These are phyloP conservation scores for Diorhabda sublineata DNA, from an alignment of 1,140 invertebrate genomes.

Conservation along the genomic window DNA sequence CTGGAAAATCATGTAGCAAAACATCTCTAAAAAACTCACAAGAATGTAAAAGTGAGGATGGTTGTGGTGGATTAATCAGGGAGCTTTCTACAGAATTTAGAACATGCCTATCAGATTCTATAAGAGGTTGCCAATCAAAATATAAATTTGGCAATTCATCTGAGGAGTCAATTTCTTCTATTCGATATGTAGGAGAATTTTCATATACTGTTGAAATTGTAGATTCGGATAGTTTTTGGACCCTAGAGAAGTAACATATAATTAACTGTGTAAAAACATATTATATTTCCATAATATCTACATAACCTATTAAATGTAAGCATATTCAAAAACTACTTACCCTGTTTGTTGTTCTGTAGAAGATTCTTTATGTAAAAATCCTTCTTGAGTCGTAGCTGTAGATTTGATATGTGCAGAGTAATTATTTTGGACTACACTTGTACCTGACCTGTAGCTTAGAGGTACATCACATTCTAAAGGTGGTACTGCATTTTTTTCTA, in stretches of 20 bases:
- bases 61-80: constrained; percentile 34
- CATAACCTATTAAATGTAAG: too few relatives aligned
- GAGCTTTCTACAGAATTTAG: constrained; percentile 42
- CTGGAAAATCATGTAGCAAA: constrained; percentile 63
- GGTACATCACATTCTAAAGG: constrained; percentile 36
- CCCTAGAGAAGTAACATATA: background rate
- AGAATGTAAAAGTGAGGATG: constrained; percentile 36
- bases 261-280: background rate
- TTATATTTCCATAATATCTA: too few relatives aligned
- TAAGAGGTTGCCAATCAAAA: constrained; percentile 40
- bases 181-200: constrained; percentile 13
- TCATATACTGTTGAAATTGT: constrained; percentile 3
- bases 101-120: constrained; percentile 41
- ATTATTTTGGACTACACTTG: background rate
- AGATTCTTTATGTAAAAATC: constrained; percentile 31
- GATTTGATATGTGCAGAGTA: constrained; percentile 19
- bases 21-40: constrained; percentile 64
- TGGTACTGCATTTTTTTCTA: constrained; percentile 26
- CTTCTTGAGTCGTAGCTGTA: constrained; percentile 40
- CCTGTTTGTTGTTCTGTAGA: constrained; percentile 28
- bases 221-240: background rate
- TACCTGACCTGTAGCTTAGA: constrained; percentile 38
- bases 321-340: constrained; percentile 15
- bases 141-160: constrained; percentile 13
- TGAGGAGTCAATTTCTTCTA: constrained; percentile 10